Evolutionary conservation across 2,113 vertebrate genomes (phyloP).

Genomic region (Poecilia latipinna): DNA sequence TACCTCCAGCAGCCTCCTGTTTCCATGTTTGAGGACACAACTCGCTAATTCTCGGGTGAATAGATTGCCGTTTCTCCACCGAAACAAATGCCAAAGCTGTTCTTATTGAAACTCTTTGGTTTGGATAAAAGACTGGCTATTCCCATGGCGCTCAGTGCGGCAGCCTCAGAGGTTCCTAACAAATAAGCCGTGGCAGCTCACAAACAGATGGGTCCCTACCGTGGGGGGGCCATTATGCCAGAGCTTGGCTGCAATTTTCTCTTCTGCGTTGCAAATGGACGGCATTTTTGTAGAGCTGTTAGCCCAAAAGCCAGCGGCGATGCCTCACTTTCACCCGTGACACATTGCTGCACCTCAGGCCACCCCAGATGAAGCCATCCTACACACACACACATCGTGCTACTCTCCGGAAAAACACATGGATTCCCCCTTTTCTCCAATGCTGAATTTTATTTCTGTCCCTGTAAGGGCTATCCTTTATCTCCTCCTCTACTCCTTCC

Average conservation of each 20-base stretch:
- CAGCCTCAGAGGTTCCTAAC: neutral
- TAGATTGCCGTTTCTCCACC: neutral
- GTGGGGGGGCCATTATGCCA: slow-evolving; percentile 17
- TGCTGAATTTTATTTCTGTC: slow-evolving; percentile 47
- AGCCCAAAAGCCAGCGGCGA: slow-evolving; percentile 18
- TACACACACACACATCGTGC: neutral
- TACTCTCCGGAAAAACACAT: slow-evolving; percentile 17
- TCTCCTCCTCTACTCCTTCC: slow-evolving; percentile 50
- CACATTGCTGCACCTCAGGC: neutral
- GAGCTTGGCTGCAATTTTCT: slow-evolving; percentile 39
- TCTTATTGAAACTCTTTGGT: slow-evolving; percentile 8
- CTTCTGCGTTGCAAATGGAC: slow-evolving; percentile 46
- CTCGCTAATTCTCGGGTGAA: neutral
- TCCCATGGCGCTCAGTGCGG: slow-evolving; percentile 8
- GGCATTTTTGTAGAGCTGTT: slow-evolving; percentile 43
- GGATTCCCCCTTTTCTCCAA: slow-evolving; percentile 22
- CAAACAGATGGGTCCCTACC: slow-evolving; percentile 28
- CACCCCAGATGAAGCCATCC: slow-evolving; percentile 6
- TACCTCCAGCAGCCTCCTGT: slow-evolving; percentile 21
- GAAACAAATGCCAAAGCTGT: neutral
- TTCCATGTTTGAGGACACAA: neutral
- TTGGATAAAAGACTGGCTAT: slow-evolving; percentile 4
- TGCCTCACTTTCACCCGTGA: slow-evolving; percentile 15
- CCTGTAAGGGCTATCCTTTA: slow-evolving; percentile 18
- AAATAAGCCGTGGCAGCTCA: slow-evolving; percentile 14